phyloP scores from a whole-genome alignment of 2,797 vertebrate genomes.

The Pipistrellus pipistrellus region DNA sequence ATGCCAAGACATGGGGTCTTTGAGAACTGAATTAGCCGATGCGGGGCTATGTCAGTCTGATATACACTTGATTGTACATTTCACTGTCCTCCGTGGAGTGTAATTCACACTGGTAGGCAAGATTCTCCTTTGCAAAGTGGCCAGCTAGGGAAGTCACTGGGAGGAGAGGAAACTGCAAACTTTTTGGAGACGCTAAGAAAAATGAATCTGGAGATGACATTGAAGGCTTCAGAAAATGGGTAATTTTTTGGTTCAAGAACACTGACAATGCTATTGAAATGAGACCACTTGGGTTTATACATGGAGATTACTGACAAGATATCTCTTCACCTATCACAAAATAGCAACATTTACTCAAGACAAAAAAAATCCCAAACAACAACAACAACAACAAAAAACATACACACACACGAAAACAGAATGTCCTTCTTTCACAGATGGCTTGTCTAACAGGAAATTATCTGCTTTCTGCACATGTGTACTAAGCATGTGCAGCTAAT shows the following conservation, averaged over 20 bases:
- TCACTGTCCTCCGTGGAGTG: constrained; percentile 65
- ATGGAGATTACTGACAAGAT: background rate
- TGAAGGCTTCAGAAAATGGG: constrained; percentile 51
- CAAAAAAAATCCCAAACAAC: background rate
- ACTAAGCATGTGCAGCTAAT: background rate
- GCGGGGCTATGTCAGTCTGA: constrained; percentile 53
- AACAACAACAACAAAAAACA: too few relatives aligned
- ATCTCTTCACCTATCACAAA: background rate
- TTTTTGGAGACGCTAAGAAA: constrained; percentile 64
- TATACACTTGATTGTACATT: constrained; percentile 62
- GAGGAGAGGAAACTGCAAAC: constrained; percentile 24
- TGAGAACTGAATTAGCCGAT: constrained; percentile 32
- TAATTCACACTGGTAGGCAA: constrained; percentile 62
- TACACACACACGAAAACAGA: background rate
- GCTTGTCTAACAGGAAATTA: background rate
- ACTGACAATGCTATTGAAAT: constrained; percentile 51
- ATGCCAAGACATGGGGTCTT: constrained; percentile 59
- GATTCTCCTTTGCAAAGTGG: constrained; percentile 64
- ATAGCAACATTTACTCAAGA: background rate
- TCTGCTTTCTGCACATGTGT: background rate
- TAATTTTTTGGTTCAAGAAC: constrained; percentile 61
- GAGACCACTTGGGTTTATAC: background rate
- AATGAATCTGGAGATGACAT: constrained; percentile 47
- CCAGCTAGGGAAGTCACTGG: constrained; percentile 73
- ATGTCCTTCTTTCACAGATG: background rate